These are phyloP conservation scores for Caenorhabditis afra DNA, from an alignment of 2,888 invertebrate genomes.

Conservation along the genomic window DNA sequence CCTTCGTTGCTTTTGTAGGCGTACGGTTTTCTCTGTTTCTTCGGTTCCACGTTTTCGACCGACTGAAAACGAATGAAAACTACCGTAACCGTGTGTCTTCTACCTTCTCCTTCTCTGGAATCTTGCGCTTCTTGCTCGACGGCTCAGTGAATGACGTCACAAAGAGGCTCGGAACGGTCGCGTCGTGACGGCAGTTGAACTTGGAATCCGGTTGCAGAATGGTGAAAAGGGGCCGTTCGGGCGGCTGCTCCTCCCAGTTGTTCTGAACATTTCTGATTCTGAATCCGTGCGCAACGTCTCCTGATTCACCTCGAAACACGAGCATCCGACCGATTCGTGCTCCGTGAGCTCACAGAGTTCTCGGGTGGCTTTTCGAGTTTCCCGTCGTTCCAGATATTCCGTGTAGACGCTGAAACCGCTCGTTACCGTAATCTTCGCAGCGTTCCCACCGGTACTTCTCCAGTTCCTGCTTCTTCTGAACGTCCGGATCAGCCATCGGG, in stretches of 20 bases:
- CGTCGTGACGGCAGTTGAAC: slow-evolving; percentile 13
- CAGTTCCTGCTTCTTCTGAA: slow-evolving; percentile 7
- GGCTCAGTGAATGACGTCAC: background rate
- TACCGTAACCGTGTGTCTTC: background rate
- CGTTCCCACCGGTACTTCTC: slow-evolving; percentile 6
- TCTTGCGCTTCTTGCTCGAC: background rate
- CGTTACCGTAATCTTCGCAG: background rate
- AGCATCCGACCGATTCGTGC: slow-evolving; percentile 38
- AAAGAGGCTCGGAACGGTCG: slow-evolving; percentile 19
- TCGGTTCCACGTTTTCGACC: background rate
- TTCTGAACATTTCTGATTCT: background rate
- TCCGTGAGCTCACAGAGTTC: slow-evolving; percentile 29
- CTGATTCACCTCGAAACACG: slow-evolving; percentile 32
- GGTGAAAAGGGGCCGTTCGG: slow-evolving; percentile 17
- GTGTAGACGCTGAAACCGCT: slow-evolving; percentile 15
- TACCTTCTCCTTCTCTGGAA: background rate
- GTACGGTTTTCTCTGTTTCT: slow-evolving; percentile 26
- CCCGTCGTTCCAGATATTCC: slow-evolving; percentile 22
- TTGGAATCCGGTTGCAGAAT: slow-evolving; percentile 38
- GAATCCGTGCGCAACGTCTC: background rate
- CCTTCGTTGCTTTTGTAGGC: slow-evolving; percentile 31
- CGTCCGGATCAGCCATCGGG: slow-evolving; percentile 18
- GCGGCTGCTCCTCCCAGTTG: background rate
- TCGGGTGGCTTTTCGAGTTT: slow-evolving; percentile 23
- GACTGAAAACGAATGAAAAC: background rate